Conservation (phyloP, 2,797 vertebrate genomes). For the Pangasius djambal region DNA sequence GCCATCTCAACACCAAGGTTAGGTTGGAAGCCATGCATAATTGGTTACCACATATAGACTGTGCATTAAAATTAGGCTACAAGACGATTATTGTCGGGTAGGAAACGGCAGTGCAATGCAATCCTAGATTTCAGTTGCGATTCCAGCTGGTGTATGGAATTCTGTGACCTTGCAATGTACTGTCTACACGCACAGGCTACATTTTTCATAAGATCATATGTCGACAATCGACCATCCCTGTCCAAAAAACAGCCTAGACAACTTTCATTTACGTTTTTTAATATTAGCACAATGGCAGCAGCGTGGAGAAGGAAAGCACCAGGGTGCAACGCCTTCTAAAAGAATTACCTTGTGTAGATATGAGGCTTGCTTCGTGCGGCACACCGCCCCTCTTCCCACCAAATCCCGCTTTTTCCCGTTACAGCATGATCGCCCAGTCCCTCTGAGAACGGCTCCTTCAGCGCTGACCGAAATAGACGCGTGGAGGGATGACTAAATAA, state of each 20-base stretch:
- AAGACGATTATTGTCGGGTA: not conserved
- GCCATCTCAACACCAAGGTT: slow-evolving; percentile 21
- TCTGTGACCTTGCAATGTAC: slow-evolving; percentile 53
- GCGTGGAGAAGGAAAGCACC: not conserved
- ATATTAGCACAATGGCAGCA: not conserved
- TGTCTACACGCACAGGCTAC: slow-evolving; percentile 9
- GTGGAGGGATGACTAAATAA: slow-evolving; percentile 34
- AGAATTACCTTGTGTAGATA: slow-evolving; percentile 77
- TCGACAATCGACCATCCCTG: slow-evolving; percentile 2
- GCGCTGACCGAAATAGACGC: slow-evolving; percentile 70
- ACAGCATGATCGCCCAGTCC: slow-evolving; percentile 56
- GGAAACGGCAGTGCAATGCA: slow-evolving; percentile 18
- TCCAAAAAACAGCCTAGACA: not conserved
- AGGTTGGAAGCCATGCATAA: slow-evolving; percentile 20
- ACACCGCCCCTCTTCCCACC: slow-evolving; percentile 57
- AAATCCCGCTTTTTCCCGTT: slow-evolving; percentile 55
- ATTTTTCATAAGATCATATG: slow-evolving; percentile 1
- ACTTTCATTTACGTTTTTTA: not conserved
- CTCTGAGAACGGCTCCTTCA: slow-evolving; percentile 49
- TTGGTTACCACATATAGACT: not conserved
- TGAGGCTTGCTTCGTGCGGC: slow-evolving; percentile 67
- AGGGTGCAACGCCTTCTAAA: slow-evolving; percentile 28
- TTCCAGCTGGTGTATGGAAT: slow-evolving; percentile 31
- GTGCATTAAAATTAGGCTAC: not conserved
- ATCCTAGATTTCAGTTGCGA: slow-evolving; percentile 10